These are phyloP conservation scores for Blera fallax DNA, from an alignment of 2,888 invertebrate species.

Conservation along the genomic window DNA sequence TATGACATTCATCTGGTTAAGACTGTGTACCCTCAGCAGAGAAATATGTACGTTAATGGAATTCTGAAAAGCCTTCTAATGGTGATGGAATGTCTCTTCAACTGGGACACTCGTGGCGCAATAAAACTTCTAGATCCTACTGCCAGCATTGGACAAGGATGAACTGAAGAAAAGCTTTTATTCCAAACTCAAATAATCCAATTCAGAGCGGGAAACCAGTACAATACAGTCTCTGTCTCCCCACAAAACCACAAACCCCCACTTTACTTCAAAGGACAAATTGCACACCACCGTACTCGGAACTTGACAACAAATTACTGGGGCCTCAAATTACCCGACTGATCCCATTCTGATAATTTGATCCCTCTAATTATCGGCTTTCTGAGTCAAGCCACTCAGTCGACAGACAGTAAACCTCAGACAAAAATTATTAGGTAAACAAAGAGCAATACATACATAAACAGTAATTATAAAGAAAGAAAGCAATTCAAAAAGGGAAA, in stretches of 20 bases:
- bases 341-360: not conserved
- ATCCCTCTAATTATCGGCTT: constrained; percentile 1
- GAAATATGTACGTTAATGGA: too few species aligned
- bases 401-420: not conserved
- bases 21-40: too few species aligned
- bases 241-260: not conserved
- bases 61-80: too few species aligned
- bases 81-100: too few species aligned
- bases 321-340: not conserved
- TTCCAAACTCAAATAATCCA: too few species aligned
- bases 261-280: not conserved
- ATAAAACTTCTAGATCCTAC: too few species aligned
- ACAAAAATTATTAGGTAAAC: not conserved
- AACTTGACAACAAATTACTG: not conserved
- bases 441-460: not conserved
- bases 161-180: too few species aligned
- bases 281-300: not conserved
- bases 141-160: too few species aligned
- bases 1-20: too few species aligned
- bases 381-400: not conserved
- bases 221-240: not conserved
- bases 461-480: not conserved
- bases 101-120: too few species aligned
- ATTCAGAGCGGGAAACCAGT: not conserved
- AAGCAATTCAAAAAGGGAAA: not conserved